Conservation (phyloP, 2,797 vertebrate species). For the Salmo trutta region DNA sequence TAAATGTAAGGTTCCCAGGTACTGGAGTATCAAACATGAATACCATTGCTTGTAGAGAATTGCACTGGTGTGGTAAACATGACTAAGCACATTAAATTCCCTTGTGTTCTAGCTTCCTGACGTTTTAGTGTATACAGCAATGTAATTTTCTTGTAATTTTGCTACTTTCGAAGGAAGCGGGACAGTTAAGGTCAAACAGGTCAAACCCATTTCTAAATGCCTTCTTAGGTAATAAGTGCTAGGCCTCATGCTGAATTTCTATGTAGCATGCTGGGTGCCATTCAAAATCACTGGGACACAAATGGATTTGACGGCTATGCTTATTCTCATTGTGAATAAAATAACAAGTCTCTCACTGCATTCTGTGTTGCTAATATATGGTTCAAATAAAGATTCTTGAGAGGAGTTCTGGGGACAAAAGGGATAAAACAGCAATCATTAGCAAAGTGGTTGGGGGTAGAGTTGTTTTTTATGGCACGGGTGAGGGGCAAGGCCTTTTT, state of each 20-base stretch:
- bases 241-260: conserved; percentile 17
- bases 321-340: conserved; percentile 26
- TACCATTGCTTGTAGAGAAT: not conserved
- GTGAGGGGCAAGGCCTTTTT: conserved; percentile 19
- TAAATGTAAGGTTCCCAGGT: not conserved
- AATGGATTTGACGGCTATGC: conserved; percentile 15
- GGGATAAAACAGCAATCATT: conserved; percentile 37
- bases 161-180: conserved; percentile 3
- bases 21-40: not conserved
- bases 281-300: conserved; percentile 2
- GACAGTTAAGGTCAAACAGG: conserved; percentile 3
- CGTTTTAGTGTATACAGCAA: conserved; percentile 1
- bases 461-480: conserved; percentile 15
- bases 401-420: conserved; percentile 12
- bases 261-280: conserved; percentile 8
- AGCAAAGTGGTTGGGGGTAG: conserved; percentile 36
- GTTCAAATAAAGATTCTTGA: conserved; percentile 22
- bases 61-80: not conserved
- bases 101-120: not conserved
- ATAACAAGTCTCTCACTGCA: conserved; percentile 7
- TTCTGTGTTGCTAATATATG: conserved; percentile 14
- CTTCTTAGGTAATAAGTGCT: conserved; percentile 8
- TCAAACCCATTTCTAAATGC: conserved; percentile 10
- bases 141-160: conserved; percentile 20
- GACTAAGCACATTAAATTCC: not conserved